A percentile compares a stretch with the other conserved stretches of the same genome.
phyloP scores from a whole-genome alignment of 2,113 vertebrate species.

The Triplophysa tibetana region DNA sequence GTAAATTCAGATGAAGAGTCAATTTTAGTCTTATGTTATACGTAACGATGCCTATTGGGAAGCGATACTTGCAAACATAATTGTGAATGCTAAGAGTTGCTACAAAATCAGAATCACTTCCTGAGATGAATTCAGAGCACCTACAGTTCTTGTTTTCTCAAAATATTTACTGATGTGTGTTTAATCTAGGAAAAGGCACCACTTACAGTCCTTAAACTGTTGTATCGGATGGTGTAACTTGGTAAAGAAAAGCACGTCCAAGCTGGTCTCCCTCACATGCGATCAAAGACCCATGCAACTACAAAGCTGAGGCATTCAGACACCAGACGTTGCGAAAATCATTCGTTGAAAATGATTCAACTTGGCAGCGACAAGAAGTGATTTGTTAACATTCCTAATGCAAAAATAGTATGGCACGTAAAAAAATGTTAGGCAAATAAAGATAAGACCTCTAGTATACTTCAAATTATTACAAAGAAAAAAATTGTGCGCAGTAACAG shows the following conservation, averaged over 20 bases:
- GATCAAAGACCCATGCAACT: constrained; percentile 25
- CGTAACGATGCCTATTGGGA: not conserved
- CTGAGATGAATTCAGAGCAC: constrained; percentile 11
- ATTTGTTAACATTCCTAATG: not conserved
- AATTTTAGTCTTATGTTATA: not conserved
- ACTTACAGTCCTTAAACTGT: not conserved
- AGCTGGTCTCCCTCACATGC: constrained; percentile 33
- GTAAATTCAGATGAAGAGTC: not conserved
- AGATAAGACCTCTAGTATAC: constrained; percentile 2
- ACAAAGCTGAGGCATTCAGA: constrained; percentile 19
- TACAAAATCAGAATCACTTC: not conserved
- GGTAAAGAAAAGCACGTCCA: constrained; percentile 28
- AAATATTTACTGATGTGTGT: not conserved
- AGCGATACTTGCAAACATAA: not conserved
- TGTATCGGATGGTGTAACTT: not conserved
- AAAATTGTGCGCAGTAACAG: constrained; percentile 39
- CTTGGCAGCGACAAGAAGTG: constrained; percentile 23
- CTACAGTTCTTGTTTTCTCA: not conserved
- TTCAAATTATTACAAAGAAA: constrained; percentile 28
- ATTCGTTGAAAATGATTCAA: constrained; percentile 13
- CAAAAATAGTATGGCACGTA: constrained; percentile 25
- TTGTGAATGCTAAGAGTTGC: no score
- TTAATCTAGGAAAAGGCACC: constrained; percentile 10
- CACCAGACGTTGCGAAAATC: not conserved
- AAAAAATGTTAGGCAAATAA: not conserved